Percentiles rank a stretch among this genome's conserved stretches.
Evolutionary conservation across 2,888 invertebrate genomes (phyloP).

Genomic region (Noctua janthe): DNA sequence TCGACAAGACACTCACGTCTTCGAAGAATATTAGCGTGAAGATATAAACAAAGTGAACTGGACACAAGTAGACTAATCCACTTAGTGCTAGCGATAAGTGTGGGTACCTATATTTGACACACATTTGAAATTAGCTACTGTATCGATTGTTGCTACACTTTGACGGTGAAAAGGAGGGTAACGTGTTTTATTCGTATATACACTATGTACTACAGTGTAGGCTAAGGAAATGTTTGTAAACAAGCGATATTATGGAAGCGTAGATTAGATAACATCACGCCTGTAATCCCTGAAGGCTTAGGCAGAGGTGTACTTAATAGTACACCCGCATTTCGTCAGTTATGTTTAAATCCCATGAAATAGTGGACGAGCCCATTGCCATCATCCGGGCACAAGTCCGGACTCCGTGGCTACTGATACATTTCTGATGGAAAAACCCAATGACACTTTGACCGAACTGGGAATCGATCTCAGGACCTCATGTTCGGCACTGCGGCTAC

Average conservation of each 20-base stretch:
- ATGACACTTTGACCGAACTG: too few relatives aligned
- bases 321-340: too few relatives aligned
- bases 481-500: too few relatives aligned
- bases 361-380: too few relatives aligned
- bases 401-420: too few relatives aligned
- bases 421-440: too few relatives aligned
- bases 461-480: too few relatives aligned
- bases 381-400: too few relatives aligned
- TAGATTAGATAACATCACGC: background rate
- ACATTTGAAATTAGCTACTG: constrained; percentile 38
- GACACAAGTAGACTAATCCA: constrained; percentile 37
- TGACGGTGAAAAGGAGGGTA: constrained; percentile 29
- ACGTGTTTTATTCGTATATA: background rate
- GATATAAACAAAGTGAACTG: constrained; percentile 9
- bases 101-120: constrained; percentile 44
- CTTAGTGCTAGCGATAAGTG: constrained; percentile 16
- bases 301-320: too few relatives aligned
- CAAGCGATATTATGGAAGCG: background rate
- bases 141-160: constrained; percentile 51
- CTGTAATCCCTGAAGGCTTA: too few relatives aligned
- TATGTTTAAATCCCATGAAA: too few relatives aligned
- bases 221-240: constrained; percentile 5
- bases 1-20: background rate
- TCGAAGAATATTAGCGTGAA: constrained; percentile 9
- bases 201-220: background rate